Evolutionary conservation across 2,797 vertebrate species (phyloP), one percentile per base, ranked within the genome.

Genomic region (Microchirus variegatus): DNA sequence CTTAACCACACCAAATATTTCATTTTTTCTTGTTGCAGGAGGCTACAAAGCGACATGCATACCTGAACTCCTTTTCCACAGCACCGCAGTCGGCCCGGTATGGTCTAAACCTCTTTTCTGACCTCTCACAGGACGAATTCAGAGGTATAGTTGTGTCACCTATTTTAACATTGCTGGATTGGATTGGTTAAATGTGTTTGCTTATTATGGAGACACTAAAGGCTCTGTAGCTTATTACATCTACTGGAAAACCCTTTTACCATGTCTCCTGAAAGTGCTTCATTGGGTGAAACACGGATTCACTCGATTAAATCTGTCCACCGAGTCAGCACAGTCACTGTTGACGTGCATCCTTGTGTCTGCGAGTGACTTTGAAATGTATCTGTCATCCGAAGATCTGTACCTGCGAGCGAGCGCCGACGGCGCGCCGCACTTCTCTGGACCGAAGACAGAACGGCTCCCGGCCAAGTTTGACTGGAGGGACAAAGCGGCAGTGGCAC

Each of bases 381-480:
- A 10, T 68, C 14, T 68, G 9, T 53, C 26, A 3, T 64, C 41
- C 70, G 70, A 88, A 98, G 97, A 93, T 73, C 75, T 91, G 48
- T 96, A 96, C 79, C 91, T 97, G 84, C 88, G 77, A 82, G 92
- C 93, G 51, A 82, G 64, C 54, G 26, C 90, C 67, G 86, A 89
- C 64, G 77, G 57, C 52, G 87, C 88, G 53, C 90, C 92, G 57
- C 84, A 49, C 76, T 95, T 94, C 61, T 1, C 50, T 17, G 75
- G 85, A 50, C 57, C 19, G 56, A 69, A 82, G 37, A 65, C 68
- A 37, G 58, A 57, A 10, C 37, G n/a, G 41, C 77, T 85, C 63
- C 95, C 95, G 2, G 79, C 78, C 73, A 94, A 70, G 77, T 98
- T 96, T 90, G 96, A 98, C 88, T 98, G 96, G 96, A 93, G 95